Evolutionary conservation across 1,140 invertebrate genomes (phyloP), one percentile per base, ranked within the genome.

Genomic region (Chionoecetes opilio): DNA sequence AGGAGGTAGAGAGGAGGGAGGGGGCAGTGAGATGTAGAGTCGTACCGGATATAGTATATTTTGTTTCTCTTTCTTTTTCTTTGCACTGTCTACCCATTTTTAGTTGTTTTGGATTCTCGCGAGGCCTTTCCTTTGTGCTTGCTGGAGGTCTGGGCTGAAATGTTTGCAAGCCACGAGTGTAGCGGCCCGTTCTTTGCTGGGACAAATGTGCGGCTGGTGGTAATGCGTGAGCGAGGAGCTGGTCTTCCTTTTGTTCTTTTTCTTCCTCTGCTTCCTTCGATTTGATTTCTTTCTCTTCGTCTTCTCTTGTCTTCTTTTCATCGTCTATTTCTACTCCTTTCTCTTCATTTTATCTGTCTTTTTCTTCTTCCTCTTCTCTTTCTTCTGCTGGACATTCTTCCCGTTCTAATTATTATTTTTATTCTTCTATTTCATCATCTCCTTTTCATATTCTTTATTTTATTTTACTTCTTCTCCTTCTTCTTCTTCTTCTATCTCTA

Each of bases 71-170:
- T 75, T n/a, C 63, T 75, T 75, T n/a, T 75, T 75, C 63, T 75
- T 75, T 75, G 63, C 63, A 75, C 21, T n/a, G n/a, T 75, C 63
- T n/a, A 75, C n/a, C 63, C 63, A 75, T 75, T 75, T 75, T 17
- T n/a, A 75, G 63, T 26, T 75, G 21, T 75, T 17, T 11, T 26
- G 21, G 63, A 26, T 75, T 26, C 63, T 75, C 63, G 5, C 63
- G 63, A 75, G 63, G n/a, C 63, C 21, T 75, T n/a, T 75, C 63
- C 63, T 75, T 75, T 75, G 63, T 75, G 63, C 1, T 26, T 8
- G 21, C 21, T 6, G 63, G 63, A 75, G 21, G 63, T 6, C 63
- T 75, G 11, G 21, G 21, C 63, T 75, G 21, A 75, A n/a, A 75
- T n/a, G 63, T 75, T 75, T 6, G 63, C 63, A 8, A 75, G 63